Base-by-base conservation (phyloP, 2,113 vertebrate genomes). In the Tringa solitaria region DNA sequence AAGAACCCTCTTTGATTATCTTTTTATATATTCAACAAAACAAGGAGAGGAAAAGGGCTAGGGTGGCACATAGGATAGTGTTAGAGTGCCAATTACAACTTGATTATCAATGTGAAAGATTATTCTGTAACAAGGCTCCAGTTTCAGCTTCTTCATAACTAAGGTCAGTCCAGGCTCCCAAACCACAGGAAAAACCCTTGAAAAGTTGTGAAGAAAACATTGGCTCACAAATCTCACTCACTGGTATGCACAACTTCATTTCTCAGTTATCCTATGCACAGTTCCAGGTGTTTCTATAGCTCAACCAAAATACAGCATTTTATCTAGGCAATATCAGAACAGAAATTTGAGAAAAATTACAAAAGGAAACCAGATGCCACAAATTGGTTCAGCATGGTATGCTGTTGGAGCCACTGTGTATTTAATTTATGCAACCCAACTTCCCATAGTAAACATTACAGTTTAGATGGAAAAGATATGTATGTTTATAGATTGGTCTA, bases 241-340 rank as follows among this genome's bases (percentile, higher is more conserved):
- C 3, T 24, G 2, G 1, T 7, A 57, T 1, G 3, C 14, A 18
- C 9, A 53, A 30, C 15, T 21, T 37, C 3, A 70, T 46, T 57
- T 73, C n/a, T 81, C 30, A 21, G 19, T 32, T 51, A 56, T 4
- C 32, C 9, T 50, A 3, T 1, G 0, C 4, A 23, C 0, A 1
- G 8, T 37, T 70, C 18, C 0, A 3, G 28, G 8, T 35, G 8
- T 65, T 67, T 53, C 63, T 48, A 46, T 1, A 60, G 53, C 10
- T 80, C 37, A 75, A 28, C 6, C 32, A 84, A 84, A 91, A 33
- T 33, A 26, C 1, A 67, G 19, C 39, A 19, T 6, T 78, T 81
- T 23, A n/a, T 32, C 32, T 12, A 75, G 5, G 20, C 19, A 50
- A 20, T n/a, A 82, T 46, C 45, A 50, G 8, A 65, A 39, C 2